phyloP scores from a whole-genome alignment of 2,113 vertebrate genomes.

The Cathartes aura region DNA sequence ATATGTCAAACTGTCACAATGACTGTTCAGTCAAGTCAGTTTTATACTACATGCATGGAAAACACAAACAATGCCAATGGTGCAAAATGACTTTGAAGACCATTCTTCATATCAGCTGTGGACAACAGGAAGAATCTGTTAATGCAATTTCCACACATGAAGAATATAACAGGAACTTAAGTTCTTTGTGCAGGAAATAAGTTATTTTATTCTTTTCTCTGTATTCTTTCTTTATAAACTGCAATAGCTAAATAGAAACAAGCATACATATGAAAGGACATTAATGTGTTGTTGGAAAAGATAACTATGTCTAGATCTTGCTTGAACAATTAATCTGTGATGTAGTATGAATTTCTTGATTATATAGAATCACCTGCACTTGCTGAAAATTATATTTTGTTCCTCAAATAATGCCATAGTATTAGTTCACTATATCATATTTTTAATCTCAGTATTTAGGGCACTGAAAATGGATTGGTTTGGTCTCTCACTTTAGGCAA shows the following conservation, averaged over 20 bases:
- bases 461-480: background rate
- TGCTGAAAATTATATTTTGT: background rate
- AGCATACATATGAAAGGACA: background rate
- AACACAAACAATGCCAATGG: background rate
- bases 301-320: background rate
- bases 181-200: background rate
- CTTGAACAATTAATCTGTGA: background rate
- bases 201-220: background rate
- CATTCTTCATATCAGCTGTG: background rate
- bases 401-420: background rate
- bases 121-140: background rate
- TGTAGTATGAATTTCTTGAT: background rate
- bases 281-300: background rate
- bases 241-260: background rate
- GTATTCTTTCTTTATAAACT: background rate
- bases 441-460: background rate
- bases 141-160: background rate
- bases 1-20: background rate
- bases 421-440: background rate
- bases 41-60: background rate
- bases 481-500: background rate
- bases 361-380: background rate
- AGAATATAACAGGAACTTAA: background rate
- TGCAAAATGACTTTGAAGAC: background rate
- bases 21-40: background rate